Percentiles rank a stretch among this genome's conserved stretches.
Evolutionary conservation across 1,140 invertebrate species (phyloP).

Genomic region (Orius laevigatus): DNA sequence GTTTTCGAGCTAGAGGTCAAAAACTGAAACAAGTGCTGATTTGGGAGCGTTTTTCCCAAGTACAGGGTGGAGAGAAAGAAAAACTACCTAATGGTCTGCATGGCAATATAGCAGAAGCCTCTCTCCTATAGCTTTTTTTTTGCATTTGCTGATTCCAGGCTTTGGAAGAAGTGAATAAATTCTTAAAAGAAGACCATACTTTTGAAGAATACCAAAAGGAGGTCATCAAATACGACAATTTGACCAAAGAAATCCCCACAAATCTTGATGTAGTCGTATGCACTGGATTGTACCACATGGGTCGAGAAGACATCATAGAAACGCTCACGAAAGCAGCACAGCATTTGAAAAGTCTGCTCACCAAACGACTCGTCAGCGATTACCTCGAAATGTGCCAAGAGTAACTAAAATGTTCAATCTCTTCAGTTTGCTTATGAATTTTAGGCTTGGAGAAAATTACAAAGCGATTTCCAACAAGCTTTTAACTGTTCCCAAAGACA

Average conservation of each 20-base stretch:
- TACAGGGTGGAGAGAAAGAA: no score
- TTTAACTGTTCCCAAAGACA: conserved; percentile 62
- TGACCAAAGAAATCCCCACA: conserved; percentile 43
- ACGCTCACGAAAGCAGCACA: conserved; percentile 49
- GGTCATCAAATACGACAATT: conserved; percentile 44
- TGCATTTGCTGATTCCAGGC: conserved; percentile 24
- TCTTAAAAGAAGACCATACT: conserved; percentile 42
- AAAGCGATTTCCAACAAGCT: conserved; percentile 61
- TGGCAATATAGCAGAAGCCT: no score
- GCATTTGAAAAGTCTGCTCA: conserved; percentile 48
- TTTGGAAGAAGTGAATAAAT: conserved; percentile 42
- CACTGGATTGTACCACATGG: conserved; percentile 73
- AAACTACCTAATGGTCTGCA: no score
- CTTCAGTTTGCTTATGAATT: conserved; percentile 4
- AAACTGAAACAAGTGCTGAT: no score
- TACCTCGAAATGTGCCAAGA: conserved; percentile 61
- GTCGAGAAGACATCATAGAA: conserved; percentile 61
- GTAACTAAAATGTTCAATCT: conserved; percentile 44
- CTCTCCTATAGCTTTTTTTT: no score
- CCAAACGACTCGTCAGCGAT: conserved; percentile 55
- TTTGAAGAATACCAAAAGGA: conserved; percentile 50
- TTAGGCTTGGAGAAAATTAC: conserved; percentile 70
- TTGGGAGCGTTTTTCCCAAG: no score
- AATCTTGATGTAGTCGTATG: conserved; percentile 47
- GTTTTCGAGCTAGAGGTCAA: no score